A percentile compares a stretch with the other conserved stretches of the same genome.
These are phyloP conservation scores for Neodiprion lecontei DNA, from an alignment of 1,140 invertebrate genomes.

Conservation along the genomic window DNA sequence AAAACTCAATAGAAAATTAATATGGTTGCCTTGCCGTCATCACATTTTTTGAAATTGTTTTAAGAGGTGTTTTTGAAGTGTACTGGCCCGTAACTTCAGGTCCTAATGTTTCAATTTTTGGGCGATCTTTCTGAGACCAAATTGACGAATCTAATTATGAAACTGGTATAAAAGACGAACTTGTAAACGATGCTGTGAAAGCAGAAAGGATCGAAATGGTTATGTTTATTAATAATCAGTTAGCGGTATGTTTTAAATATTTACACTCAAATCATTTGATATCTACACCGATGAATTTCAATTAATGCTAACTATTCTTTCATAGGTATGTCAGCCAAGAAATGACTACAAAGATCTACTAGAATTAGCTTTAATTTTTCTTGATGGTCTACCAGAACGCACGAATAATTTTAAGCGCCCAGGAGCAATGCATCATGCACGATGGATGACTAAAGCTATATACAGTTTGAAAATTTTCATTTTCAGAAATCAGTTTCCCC, in stretches of 20 bases:
- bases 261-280: no score
- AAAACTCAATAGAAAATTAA: constrained; percentile 19
- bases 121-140: constrained; percentile 21
- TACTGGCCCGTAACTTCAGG: constrained; percentile 19
- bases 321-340: no score
- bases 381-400: no score
- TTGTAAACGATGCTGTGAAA: constrained; percentile 9
- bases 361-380: no score
- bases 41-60: background rate
- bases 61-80: constrained; percentile 9
- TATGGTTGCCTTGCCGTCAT: constrained; percentile 22
- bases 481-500: constrained; percentile 21
- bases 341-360: no score
- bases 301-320: no score
- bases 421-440: constrained; percentile 29
- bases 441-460: constrained; percentile 36
- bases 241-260: background rate
- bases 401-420: no score
- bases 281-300: no score
- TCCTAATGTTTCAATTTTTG: constrained; percentile 25
- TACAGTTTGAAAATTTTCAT: constrained; percentile 33
- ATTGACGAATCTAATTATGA: constrained; percentile 23
- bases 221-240: constrained; percentile 20
- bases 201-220: constrained; percentile 18
- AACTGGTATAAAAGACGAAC: constrained; percentile 23